phyloP scores from a whole-genome alignment of 2,888 invertebrate genomes.

The Drosophila tanythrix region DNA sequence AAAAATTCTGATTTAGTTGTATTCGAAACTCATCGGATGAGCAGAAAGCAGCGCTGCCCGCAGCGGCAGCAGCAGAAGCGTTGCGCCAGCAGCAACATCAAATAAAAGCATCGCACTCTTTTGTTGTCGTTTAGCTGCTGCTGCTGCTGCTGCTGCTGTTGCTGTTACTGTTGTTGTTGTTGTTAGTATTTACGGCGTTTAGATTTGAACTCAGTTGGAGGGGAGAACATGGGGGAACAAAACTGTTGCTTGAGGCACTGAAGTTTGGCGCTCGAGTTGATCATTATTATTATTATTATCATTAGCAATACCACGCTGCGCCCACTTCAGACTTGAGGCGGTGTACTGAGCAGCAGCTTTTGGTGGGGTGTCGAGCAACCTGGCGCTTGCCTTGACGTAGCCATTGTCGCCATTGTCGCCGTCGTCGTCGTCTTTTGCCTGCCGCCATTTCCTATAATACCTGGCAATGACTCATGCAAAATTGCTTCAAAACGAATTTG shows the following conservation, averaged over 20 bases:
- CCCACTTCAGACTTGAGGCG: slow-evolving; percentile 45
- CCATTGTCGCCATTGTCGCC: slow-evolving; percentile 18
- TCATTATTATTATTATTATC: slow-evolving; percentile 68
- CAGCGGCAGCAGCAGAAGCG: slow-evolving; percentile 32
- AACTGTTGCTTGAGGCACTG: slow-evolving; percentile 43
- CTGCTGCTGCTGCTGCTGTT: slow-evolving; percentile 33
- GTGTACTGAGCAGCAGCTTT: background rate
- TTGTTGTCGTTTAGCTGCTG: slow-evolving; percentile 27
- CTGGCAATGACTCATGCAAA: slow-evolving; percentile 72
- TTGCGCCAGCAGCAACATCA: slow-evolving; percentile 34
- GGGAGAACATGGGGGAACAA: slow-evolving; percentile 21
- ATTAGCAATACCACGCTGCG: slow-evolving; percentile 66
- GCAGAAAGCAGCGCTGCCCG: slow-evolving; percentile 65
- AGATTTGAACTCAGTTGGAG: slow-evolving; percentile 63
- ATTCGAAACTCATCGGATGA: slow-evolving; percentile 79
- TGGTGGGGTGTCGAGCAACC: slow-evolving; percentile 21
- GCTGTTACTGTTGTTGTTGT: slow-evolving; percentile 30
- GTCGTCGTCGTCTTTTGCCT: slow-evolving; percentile 18
- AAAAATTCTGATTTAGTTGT: slow-evolving; percentile 84
- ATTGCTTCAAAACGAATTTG: slow-evolving; percentile 58
- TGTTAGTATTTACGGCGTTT: slow-evolving; percentile 66
- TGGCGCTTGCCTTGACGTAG: slow-evolving; percentile 52
- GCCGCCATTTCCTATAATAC: slow-evolving; percentile 51
- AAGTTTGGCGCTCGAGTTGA: slow-evolving; percentile 70
- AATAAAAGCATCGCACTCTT: slow-evolving; percentile 51